These are phyloP conservation scores for Drosophila mulleri DNA, from an alignment of 2,888 invertebrate species.

Conservation along the genomic window DNA sequence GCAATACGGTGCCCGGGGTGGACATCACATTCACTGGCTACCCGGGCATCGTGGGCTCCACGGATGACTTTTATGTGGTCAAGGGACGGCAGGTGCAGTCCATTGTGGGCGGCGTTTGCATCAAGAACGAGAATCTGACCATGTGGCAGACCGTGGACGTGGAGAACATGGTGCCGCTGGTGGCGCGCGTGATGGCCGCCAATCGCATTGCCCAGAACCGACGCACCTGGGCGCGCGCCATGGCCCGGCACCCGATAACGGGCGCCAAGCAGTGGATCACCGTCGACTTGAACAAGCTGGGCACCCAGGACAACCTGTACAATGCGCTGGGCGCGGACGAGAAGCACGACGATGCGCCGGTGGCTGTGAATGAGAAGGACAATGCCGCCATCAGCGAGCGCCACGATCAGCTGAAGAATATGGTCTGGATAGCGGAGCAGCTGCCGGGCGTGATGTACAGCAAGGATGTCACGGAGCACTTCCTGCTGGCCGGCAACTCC, in stretches of 20 bases:
- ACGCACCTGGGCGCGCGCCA: conserved; percentile 89
- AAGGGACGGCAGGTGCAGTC: conserved; percentile 87
- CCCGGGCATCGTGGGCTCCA: conserved; percentile 92
- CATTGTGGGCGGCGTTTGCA: conserved; percentile 91
- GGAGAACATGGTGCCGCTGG: conserved; percentile 86
- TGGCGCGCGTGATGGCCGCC: conserved; percentile 92
- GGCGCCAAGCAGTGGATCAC: conserved; percentile 95
- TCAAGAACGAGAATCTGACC: conserved; percentile 90
- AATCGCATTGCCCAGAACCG: conserved; percentile 91
- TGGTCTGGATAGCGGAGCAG: conserved; percentile 92
- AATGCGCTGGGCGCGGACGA: conserved; percentile 70
- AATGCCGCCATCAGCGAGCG: conserved; percentile 72
- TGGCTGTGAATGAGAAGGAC: conserved; percentile 68
- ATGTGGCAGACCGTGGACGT: conserved; percentile 90
- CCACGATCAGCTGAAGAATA: conserved; percentile 82
- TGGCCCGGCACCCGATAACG: conserved; percentile 91
- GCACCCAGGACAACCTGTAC: conserved; percentile 70
- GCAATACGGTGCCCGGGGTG: conserved; percentile 88
- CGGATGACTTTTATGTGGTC: conserved; percentile 93
- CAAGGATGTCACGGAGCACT: conserved; percentile 88
- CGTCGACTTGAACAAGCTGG: conserved; percentile 88
- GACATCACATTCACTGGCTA: conserved; percentile 93
- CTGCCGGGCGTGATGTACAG: conserved; percentile 87
- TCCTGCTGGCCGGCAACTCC: conserved; percentile 85
- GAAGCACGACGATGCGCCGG: conserved; percentile 74